Evolutionary conservation across 2,888 invertebrate species (phyloP).

Genomic region (Apodemia zela): DNA sequence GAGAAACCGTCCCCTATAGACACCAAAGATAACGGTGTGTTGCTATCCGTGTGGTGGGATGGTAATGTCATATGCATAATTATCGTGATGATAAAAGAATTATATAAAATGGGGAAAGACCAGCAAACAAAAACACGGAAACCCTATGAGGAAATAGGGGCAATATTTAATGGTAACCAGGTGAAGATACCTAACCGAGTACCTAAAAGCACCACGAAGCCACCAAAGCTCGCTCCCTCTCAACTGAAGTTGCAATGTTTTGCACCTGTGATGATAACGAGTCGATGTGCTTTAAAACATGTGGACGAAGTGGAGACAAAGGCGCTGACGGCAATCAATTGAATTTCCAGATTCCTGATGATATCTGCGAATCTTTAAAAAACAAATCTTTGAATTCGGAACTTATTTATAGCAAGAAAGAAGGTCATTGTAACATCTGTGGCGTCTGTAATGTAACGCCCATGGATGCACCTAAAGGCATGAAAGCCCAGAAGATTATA

Average conservation of each 20-base stretch:
- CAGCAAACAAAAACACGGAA: slow-evolving; percentile 35
- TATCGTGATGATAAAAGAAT: slow-evolving; percentile 20
- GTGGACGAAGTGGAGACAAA: slow-evolving; percentile 44
- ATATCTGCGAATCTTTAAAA: too few species aligned
- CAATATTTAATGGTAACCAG: slow-evolving; percentile 83
- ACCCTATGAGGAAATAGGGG: slow-evolving; percentile 83
- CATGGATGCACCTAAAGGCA: too few species aligned
- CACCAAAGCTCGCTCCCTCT: slow-evolving; percentile 59
- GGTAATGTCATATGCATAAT: too few species aligned
- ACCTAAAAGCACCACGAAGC: slow-evolving; percentile 75
- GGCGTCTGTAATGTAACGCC: too few species aligned
- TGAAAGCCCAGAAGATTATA: too few species aligned
- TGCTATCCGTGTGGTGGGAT: too few species aligned
- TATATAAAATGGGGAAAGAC: slow-evolving; percentile 30
- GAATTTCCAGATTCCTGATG: slow-evolving; percentile 57
- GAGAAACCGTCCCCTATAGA: too few species aligned
- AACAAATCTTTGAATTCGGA: too few species aligned
- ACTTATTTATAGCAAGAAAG: too few species aligned
- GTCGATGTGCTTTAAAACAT: slow-evolving; percentile 60
- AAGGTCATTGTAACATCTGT: too few species aligned
- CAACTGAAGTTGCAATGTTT: slow-evolving; percentile 59
- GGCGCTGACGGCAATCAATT: slow-evolving; percentile 45
- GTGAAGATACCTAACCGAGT: slow-evolving; percentile 82
- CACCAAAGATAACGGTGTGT: too few species aligned
- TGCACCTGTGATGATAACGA: slow-evolving; percentile 68